Evolutionary conservation across 2,888 invertebrate genomes (phyloP).

Genomic region (Fragum whitleyi): DNA sequence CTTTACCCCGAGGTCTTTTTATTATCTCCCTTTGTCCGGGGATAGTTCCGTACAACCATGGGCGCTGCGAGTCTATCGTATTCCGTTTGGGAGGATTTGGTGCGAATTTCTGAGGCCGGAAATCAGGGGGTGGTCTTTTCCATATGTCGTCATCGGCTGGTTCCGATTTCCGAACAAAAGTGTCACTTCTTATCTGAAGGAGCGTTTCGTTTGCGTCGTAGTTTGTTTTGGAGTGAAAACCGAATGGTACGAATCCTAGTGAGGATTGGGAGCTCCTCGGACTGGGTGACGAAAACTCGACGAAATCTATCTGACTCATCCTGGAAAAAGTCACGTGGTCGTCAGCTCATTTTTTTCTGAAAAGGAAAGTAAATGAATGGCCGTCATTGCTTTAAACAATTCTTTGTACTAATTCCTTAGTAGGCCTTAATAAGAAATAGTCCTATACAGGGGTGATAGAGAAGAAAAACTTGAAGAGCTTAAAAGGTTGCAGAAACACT

Average conservation of each 20-base stretch:
- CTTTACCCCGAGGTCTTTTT: conserved; percentile 62
- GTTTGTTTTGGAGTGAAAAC: conserved; percentile 80
- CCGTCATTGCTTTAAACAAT: neutral
- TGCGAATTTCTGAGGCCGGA: conserved; percentile 79
- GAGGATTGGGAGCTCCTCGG: conserved; percentile 68
- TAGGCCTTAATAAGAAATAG: neutral
- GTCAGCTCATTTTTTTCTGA: conserved; percentile 1
- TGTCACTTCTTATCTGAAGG: conserved; percentile 77
- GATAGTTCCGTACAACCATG: conserved; percentile 82
- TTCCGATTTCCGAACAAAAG: conserved; percentile 62
- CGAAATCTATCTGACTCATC: conserved; percentile 67
- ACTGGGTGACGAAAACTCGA: conserved; percentile 61
- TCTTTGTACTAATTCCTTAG: neutral
- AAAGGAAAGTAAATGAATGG: neutral
- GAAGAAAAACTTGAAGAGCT: too few species aligned
- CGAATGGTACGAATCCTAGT: conserved; percentile 75
- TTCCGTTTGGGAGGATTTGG: conserved; percentile 83
- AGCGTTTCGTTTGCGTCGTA: conserved; percentile 79
- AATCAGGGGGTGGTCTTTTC: conserved; percentile 83
- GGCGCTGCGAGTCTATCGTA: conserved; percentile 80
- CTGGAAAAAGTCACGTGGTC: neutral
- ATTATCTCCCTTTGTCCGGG: conserved; percentile 75
- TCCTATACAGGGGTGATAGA: too few species aligned
- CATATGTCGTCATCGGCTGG: conserved; percentile 78
- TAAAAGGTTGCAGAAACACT: too few species aligned